Percentiles rank a stretch among this genome's conserved stretches.
These are phyloP conservation scores for Lycaena phlaeas DNA, from an alignment of 2,888 invertebrate species.

Conservation along the genomic window DNA sequence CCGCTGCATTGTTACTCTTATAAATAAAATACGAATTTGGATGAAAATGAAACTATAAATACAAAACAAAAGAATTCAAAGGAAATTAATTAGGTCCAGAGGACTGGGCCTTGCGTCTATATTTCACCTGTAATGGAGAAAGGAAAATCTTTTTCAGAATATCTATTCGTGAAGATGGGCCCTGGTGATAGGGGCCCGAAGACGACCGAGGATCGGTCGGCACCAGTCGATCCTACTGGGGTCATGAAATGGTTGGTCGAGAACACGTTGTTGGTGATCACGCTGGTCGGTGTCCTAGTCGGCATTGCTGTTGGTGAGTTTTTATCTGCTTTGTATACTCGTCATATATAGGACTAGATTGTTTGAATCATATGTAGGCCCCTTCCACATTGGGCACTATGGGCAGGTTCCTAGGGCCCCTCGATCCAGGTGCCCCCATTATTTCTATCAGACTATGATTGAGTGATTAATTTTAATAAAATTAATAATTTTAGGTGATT, in stretches of 20 bases:
- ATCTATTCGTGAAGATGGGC: slow-evolving; percentile 86
- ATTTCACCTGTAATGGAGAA: slow-evolving; percentile 71
- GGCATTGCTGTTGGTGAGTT: slow-evolving; percentile 81
- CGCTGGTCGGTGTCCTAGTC: slow-evolving; percentile 83
- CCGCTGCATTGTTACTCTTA: background rate
- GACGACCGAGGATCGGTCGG: slow-evolving; percentile 74
- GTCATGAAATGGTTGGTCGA: slow-evolving; percentile 79
- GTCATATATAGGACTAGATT: no score
- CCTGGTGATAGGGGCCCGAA: slow-evolving; percentile 75
- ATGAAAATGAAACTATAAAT: slow-evolving; percentile 5
- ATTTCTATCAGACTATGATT: no score
- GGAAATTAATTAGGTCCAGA: slow-evolving; percentile 29
- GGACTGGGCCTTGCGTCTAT: slow-evolving; percentile 31
- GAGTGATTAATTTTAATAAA: no score
- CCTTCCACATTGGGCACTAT: no score
- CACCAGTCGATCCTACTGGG: slow-evolving; percentile 77
- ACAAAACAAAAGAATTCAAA: slow-evolving; percentile 12
- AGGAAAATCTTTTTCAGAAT: slow-evolving; percentile 82
- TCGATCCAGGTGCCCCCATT: no score
- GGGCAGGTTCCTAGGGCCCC: no score
- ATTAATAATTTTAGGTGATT: no score
- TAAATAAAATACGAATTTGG: background rate
- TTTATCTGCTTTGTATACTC: slow-evolving; percentile 1
- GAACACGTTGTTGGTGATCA: slow-evolving; percentile 85
- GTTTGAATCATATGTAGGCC: no score